Evolutionary conservation across 2,113 vertebrate genomes (phyloP), one percentile per base, ranked within the genome.

Genomic region (Podiceps cristatus): DNA sequence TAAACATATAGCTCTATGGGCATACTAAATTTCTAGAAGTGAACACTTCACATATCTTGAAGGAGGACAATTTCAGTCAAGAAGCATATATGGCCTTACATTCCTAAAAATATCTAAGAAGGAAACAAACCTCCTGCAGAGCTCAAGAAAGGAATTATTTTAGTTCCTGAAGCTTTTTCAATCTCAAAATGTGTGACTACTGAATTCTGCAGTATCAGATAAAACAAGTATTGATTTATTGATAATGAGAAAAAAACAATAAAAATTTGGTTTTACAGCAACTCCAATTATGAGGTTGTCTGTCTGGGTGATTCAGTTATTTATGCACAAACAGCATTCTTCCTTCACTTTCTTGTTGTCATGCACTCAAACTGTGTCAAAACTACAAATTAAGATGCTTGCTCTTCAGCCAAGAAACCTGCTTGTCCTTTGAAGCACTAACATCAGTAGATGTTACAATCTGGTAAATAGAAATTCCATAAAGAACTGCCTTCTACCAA

Each of bases 351-450:
- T 71, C 59, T 74, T 74, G 47, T 24, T 77, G 42, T 37, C 55
- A 60, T 62, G 11, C 16, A 73, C 29, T 89, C 50, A 63, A 73
- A 27, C 24, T 59, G 28, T 68, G 56, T 89, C 64, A 67, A 91
- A 95, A 67, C 50, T 58, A 49, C 68, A 87, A 89, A 95, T 77
- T 66, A 91, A 93, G 68, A 87, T 71, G 50, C n/a, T 62, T 91
- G 11, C 42, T 81, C 22, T 86, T 81, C 47, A 85, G 28, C 50
- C 28, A 86, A 81, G 60, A 81, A 77, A 25, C 40, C 33, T 67
- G 11, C 56, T 44, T 85, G 62, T 78, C 68, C 47, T 93, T 55
- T 78, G 78, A 79, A 79, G 10, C 25, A 55, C 19, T 71, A 75
- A 33, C 10, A 55, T 63, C 31, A 55, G 22, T 22, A 45, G 53